A percentile compares a stretch with the other conserved stretches of the same genome.
Evolutionary conservation across 2,888 invertebrate genomes (phyloP).

Genomic region (Sycophila texana): DNA sequence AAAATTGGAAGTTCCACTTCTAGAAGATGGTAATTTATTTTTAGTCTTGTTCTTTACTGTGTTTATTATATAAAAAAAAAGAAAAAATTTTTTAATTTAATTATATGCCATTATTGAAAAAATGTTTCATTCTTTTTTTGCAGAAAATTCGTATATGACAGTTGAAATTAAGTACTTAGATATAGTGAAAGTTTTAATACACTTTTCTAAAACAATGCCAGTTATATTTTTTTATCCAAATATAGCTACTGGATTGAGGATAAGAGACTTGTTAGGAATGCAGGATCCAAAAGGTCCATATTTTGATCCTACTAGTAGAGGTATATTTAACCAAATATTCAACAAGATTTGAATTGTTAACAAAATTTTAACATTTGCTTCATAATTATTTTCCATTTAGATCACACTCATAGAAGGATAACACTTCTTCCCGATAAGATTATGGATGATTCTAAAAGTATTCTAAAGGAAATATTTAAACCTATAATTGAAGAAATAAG

Average conservation of each 20-base stretch:
- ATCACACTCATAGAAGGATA: constrained; percentile 85
- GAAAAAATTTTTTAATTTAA: not conserved
- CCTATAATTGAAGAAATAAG: constrained; percentile 81
- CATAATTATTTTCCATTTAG: constrained; percentile 62
- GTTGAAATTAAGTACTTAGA: constrained; percentile 83
- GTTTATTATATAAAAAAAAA: too few species aligned
- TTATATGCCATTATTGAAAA: not conserved
- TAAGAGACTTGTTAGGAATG: constrained; percentile 85
- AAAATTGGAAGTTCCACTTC: constrained; percentile 74
- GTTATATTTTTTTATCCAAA: constrained; percentile 89
- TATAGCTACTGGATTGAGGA: constrained; percentile 81
- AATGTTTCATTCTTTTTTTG: not conserved
- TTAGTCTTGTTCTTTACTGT: too few species aligned
- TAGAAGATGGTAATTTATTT: constrained; percentile 71
- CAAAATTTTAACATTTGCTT: not conserved
- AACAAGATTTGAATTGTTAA: not conserved
- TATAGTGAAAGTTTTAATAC: constrained; percentile 85
- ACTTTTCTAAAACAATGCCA: constrained; percentile 86
- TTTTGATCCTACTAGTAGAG: constrained; percentile 77
- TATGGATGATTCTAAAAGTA: constrained; percentile 81
- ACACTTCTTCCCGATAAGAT: constrained; percentile 85
- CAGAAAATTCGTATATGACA: constrained; percentile 66
- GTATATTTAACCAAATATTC: constrained; percentile 64
- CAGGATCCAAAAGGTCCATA: constrained; percentile 76
- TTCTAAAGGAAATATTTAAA: constrained; percentile 82